phyloP scores from a whole-genome alignment of 2,113 vertebrate genomes.

The Pterophyllum scalare region DNA sequence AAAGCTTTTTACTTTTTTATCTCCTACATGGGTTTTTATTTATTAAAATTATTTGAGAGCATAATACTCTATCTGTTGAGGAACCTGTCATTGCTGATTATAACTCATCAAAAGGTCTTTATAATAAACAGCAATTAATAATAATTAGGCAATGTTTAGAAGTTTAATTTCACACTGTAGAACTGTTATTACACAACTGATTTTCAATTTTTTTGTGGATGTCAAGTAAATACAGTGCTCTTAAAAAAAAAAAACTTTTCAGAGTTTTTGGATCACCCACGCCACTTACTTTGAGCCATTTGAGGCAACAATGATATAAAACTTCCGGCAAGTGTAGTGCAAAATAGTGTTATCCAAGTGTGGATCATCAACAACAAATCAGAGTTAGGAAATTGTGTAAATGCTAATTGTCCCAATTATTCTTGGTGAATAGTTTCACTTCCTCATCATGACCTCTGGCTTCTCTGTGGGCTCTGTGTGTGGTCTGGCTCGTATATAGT shows the following conservation, averaged over 20 bases:
- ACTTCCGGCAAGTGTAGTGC: neutral
- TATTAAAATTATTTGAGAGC: neutral
- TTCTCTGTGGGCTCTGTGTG: slow-evolving; percentile 58
- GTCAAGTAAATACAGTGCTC: neutral
- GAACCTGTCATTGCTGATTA: neutral
- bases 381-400: slow-evolving; percentile 76
- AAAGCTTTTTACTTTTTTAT: slow-evolving; percentile 10
- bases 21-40: neutral
- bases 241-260: neutral
- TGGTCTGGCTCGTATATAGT: slow-evolving; percentile 63
- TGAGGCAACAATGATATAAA: slow-evolving; percentile 10
- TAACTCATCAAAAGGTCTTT: neutral
- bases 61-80: neutral
- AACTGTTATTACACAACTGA: neutral
- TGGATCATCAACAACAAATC: slow-evolving; percentile 45
- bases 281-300: neutral
- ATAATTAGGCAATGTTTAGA: neutral
- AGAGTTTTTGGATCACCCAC: neutral
- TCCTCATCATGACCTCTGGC: slow-evolving; percentile 60
- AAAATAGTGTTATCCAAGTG: slow-evolving; percentile 21
- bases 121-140: neutral
- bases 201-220: neutral
- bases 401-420: slow-evolving; percentile 75
- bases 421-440: slow-evolving; percentile 61
- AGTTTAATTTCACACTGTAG: neutral